Conservation (phyloP, 2,113 vertebrate genomes). For the Phodopus roborovskii region DNA sequence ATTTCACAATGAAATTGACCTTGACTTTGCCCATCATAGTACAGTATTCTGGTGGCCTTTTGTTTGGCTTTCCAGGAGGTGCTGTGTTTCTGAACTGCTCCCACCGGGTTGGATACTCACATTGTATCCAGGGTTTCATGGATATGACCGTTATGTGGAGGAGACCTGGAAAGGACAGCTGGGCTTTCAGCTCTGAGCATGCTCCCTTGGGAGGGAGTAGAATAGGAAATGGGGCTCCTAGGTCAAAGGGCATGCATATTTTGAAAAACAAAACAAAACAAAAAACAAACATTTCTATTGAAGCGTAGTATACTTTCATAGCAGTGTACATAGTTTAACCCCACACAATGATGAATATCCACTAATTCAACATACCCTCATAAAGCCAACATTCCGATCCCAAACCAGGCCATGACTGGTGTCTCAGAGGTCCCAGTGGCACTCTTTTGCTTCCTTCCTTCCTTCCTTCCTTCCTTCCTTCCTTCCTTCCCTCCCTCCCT, state of each 20-base stretch:
- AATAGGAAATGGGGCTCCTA: not conserved
- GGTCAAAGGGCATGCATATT: conserved; percentile 10
- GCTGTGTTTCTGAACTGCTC: not conserved
- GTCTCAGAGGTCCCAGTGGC: not conserved
- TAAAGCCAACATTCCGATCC: not conserved
- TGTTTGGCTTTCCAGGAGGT: not conserved
- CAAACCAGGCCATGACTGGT: not conserved
- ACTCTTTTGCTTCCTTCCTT: not conserved
- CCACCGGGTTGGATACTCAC: not conserved
- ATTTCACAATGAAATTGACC: not conserved
- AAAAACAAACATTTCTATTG: not conserved
- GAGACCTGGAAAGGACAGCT: not conserved
- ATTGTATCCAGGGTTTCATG: not conserved
- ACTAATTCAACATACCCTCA: not conserved
- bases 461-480: too few species aligned
- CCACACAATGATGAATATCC: not conserved
- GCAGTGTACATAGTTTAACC: not conserved
- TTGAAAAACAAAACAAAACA: not conserved
- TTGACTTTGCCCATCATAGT: not conserved
- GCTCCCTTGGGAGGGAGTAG: not conserved
- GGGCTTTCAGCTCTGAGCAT: not conserved
- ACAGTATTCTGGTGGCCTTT: not conserved
- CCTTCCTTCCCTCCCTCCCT: too few species aligned
- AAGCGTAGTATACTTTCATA: not conserved
- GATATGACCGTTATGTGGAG: not conserved